These are phyloP conservation scores for Epirrhoe tristata DNA, from an alignment of 2,888 invertebrate species.

Conservation along the genomic window DNA sequence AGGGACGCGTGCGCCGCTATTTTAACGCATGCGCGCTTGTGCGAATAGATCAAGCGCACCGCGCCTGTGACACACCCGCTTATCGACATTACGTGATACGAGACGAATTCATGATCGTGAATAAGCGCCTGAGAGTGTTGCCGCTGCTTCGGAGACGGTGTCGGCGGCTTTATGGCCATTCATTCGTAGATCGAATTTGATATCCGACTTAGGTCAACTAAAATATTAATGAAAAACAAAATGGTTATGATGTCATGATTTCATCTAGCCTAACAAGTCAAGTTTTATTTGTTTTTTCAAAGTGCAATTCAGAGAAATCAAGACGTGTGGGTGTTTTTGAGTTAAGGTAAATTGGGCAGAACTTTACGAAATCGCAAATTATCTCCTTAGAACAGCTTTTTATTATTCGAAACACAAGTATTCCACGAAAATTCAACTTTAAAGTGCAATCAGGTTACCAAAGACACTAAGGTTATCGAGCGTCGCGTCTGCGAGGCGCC, in stretches of 20 bases:
- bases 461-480: conserved; percentile 46
- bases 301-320: not conserved
- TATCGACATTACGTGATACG: conserved; percentile 38
- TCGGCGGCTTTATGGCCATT: not conserved
- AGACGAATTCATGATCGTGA: conserved; percentile 27
- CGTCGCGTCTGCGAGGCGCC: conserved; percentile 42
- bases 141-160: not conserved
- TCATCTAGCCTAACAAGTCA: no score
- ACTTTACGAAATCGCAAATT: conserved; percentile 22
- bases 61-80: conserved; percentile 53
- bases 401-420: conserved; percentile 44
- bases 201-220: not conserved
- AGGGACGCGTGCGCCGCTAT: conserved; percentile 19
- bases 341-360: not conserved
- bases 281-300: no score
- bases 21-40: conserved; percentile 27
- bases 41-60: conserved; percentile 33
- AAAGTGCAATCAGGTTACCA: conserved; percentile 33
- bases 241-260: no score
- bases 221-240: not conserved
- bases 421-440: conserved; percentile 41
- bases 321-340: not conserved
- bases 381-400: conserved; percentile 36
- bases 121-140: conserved; percentile 4
- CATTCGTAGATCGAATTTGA: not conserved